phyloP scores from a whole-genome alignment of 2,888 invertebrate species.

The Suillia variegata region DNA sequence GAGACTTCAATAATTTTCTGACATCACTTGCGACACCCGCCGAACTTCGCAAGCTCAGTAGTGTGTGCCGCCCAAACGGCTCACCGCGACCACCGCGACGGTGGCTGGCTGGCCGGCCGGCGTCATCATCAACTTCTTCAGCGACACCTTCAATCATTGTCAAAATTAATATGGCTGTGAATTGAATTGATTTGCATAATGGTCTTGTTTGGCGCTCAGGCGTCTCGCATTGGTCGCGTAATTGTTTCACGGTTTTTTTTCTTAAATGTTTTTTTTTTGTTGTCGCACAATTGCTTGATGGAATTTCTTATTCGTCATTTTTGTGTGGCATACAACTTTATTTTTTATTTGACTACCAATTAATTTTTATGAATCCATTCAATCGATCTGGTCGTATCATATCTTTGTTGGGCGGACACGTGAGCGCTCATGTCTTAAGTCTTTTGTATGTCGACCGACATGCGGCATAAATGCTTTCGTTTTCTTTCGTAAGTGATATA shows the following conservation, averaged over 20 bases:
- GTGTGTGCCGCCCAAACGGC: not conserved
- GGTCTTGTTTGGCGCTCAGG: no score
- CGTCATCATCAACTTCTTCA: not conserved
- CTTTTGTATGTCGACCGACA: not conserved
- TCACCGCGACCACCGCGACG: not conserved
- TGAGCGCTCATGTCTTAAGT: no score
- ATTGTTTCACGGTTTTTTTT: not conserved
- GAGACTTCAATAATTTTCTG: not conserved
- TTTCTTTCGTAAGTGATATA: not conserved
- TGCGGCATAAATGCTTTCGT: not conserved
- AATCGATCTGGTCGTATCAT: no score
- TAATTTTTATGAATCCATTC: no score
- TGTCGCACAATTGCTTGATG: not conserved
- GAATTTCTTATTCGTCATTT: not conserved
- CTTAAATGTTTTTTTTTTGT: not conserved
- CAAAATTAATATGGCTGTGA: no score
- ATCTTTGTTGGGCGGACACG: not conserved
- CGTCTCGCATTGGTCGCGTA: not conserved
- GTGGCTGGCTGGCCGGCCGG: not conserved
- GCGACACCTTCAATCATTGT: slow-evolving; percentile 3
- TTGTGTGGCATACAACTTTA: not conserved
- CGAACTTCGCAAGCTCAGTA: no score
- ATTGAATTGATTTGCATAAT: slow-evolving; percentile 3
- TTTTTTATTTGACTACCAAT: not conserved
- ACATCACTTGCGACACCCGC: not conserved